These are phyloP conservation scores for Laticauda colubrina DNA, from an alignment of 2,113 vertebrate species.

Conservation along the genomic window DNA sequence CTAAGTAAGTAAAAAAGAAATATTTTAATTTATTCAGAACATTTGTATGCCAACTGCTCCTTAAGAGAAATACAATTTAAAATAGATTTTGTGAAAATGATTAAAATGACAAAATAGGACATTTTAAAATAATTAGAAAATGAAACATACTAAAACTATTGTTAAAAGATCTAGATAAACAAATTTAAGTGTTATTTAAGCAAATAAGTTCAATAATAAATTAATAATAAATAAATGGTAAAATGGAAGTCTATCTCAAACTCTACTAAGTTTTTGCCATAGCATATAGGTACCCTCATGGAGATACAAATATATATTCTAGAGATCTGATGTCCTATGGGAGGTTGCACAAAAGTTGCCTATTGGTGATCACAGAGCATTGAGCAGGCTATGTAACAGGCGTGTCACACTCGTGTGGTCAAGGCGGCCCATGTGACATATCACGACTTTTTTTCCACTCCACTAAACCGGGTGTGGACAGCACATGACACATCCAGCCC, in stretches of 20 bases:
- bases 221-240: background rate
- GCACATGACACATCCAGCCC: no score
- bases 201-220: background rate
- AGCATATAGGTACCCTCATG: background rate
- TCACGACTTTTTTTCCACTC: no score
- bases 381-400: background rate
- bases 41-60: background rate
- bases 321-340: background rate
- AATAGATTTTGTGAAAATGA: background rate
- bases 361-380: background rate
- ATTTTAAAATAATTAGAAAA: background rate
- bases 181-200: background rate
- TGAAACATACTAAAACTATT: background rate
- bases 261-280: background rate
- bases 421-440: no score
- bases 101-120: background rate
- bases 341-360: background rate
- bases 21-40: background rate
- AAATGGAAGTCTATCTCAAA: background rate
- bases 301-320: background rate
- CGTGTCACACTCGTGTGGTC: no score
- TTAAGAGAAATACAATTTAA: background rate
- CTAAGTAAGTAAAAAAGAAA: background rate
- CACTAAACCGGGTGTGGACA: no score
- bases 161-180: background rate